Percentiles rank a stretch among this genome's conserved stretches.
These are phyloP conservation scores for Campoletis sonorensis DNA, from an alignment of 1,140 invertebrate species.

Conservation along the genomic window DNA sequence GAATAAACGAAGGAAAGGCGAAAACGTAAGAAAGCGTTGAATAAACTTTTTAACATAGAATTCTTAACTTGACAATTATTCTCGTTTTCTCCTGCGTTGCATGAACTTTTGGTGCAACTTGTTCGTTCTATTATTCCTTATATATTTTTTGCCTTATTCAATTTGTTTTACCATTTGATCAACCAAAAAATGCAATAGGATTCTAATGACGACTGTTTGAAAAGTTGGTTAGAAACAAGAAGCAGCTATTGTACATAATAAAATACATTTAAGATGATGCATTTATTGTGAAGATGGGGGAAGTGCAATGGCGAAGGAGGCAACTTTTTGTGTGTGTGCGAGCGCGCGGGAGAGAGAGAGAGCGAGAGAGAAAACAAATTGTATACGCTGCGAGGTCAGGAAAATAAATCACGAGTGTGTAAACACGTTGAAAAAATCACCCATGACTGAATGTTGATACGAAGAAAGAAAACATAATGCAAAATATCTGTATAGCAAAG, in stretches of 20 bases:
- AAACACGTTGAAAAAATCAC: slow-evolving; percentile 56
- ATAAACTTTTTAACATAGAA: slow-evolving; percentile 31
- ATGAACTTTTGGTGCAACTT: slow-evolving; percentile 61
- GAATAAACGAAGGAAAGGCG: too few species aligned
- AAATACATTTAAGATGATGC: slow-evolving; percentile 71
- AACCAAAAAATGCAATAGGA: slow-evolving; percentile 62
- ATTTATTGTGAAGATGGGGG: slow-evolving; percentile 75
- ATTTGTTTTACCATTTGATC: slow-evolving; percentile 41
- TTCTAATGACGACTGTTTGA: slow-evolving; percentile 59
- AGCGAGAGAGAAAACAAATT: slow-evolving; percentile 39
- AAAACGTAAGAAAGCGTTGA: slow-evolving; percentile 9
- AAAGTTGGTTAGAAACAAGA: slow-evolving; percentile 54
- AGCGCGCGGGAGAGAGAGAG: slow-evolving; percentile 2
- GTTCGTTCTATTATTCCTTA: slow-evolving; percentile 2
- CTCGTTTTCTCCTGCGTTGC: slow-evolving; percentile 49
- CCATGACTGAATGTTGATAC: slow-evolving; percentile 61
- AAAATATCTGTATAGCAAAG: slow-evolving; percentile 65
- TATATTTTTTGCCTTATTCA: slow-evolving; percentile 38
- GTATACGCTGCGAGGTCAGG: slow-evolving; percentile 47
- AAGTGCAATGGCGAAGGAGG: slow-evolving; percentile 73
- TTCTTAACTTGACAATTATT: too few species aligned
- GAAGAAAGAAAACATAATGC: slow-evolving; percentile 39
- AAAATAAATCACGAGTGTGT: slow-evolving; percentile 53
- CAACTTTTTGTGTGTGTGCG: slow-evolving; percentile 10
- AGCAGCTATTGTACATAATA: slow-evolving; percentile 74